These are phyloP conservation scores for Bombyx huttoni DNA, from an alignment of 2,888 invertebrate species.

Conservation along the genomic window DNA sequence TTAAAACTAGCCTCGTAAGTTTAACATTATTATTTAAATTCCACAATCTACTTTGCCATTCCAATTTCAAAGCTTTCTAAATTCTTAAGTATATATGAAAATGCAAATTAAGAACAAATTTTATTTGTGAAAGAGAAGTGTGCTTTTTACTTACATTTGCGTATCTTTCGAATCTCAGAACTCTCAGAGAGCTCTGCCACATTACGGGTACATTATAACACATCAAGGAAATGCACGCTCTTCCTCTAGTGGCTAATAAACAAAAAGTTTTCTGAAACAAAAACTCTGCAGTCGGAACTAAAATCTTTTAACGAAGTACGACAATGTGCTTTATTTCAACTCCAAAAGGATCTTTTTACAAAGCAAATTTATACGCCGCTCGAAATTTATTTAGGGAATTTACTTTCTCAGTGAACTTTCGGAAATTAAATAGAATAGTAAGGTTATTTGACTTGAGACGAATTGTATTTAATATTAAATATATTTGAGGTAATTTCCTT, in stretches of 20 bases:
- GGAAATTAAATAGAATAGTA: not conserved
- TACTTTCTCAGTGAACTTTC: not conserved
- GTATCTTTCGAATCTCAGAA: not conserved
- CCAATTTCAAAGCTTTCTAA: not conserved
- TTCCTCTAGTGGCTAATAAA: conserved; percentile 3
- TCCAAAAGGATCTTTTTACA: not conserved
- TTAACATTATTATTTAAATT: not conserved
- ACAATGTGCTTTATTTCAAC: not conserved
- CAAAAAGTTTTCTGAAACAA: conserved; percentile 2
- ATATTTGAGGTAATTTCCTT: not conserved
- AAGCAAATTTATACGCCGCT: not conserved
- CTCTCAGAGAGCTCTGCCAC: conserved; percentile 4
- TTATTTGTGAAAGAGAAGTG: not conserved
- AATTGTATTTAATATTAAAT: not conserved
- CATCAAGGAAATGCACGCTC: conserved; percentile 9
- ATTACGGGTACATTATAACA: conserved; percentile 9
- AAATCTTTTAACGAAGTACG: not conserved
- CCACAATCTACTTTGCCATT: not conserved
- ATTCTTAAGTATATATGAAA: not conserved
- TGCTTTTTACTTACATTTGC: not conserved
- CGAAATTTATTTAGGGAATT: not conserved
- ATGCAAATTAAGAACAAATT: conserved; percentile 1
- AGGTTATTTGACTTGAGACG: not conserved
- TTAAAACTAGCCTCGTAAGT: no score
- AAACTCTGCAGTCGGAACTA: not conserved